Percentiles rank a stretch among this genome's conserved stretches.
Conservation (phyloP, 2,888 invertebrate species). For the Zhengitettix transpicula region DNA sequence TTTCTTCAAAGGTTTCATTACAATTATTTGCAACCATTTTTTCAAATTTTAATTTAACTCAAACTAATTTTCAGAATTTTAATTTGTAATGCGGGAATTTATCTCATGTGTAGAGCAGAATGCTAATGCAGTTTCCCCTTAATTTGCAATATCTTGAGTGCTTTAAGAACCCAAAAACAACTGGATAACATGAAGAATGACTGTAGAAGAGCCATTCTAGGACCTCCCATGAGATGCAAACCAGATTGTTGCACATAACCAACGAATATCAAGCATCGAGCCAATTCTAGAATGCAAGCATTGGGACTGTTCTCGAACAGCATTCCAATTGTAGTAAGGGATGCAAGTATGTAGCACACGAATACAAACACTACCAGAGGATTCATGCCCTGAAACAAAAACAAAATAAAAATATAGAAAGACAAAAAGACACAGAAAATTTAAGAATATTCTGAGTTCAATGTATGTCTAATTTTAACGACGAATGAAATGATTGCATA, state of each 20-base stretch:
- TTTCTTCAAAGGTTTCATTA: no score
- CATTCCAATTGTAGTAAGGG: conserved; percentile 52
- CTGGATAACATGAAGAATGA: conserved; percentile 41
- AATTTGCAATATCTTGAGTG: conserved; percentile 37
- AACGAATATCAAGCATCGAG: conserved; percentile 45
- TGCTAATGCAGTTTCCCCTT: conserved; percentile 22
- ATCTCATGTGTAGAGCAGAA: no score
- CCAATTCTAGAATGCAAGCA: conserved; percentile 43
- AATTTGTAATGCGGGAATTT: no score
- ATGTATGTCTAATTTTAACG: no score
- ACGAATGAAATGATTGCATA: no score
- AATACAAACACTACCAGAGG: conserved; percentile 38
- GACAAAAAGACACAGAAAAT: no score
- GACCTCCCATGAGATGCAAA: conserved; percentile 21
- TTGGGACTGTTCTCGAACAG: conserved; percentile 47
- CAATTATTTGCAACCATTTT: no score
- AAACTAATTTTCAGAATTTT: no score
- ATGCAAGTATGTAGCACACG: conserved; percentile 46
- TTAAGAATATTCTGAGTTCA: no score
- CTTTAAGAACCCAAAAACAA: conserved; percentile 46
- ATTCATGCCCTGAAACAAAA: conserved; percentile 35
- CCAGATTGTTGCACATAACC: conserved; percentile 21
- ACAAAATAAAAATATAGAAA: no score
- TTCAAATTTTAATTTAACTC: no score
- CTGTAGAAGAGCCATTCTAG: conserved; percentile 26